Base-by-base conservation (phyloP, 2,797 vertebrate species). In the Pyrocephalus nanus region DNA sequence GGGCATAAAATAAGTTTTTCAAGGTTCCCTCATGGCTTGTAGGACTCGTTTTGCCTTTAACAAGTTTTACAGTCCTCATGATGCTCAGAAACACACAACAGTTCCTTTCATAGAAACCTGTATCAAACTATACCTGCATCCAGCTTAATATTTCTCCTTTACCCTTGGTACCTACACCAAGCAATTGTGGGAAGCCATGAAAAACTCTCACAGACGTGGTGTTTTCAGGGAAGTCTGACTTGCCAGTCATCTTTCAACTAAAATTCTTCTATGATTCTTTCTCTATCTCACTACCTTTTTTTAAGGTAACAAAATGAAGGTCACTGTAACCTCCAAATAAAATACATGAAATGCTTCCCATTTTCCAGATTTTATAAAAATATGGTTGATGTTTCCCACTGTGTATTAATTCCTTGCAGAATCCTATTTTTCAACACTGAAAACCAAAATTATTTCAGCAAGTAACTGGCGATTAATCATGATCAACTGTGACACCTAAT, bases 401-500 rank as follows among this genome's bases (percentile, higher is more conserved):
- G 43, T 42, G 45, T 73, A 50, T 47, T 47, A 60, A 78, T 74
- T 96, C 62, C 51, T 83, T 86, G 73, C n/a, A 47, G 60, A 77
- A 36, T 73, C 70, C 62, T 89, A 36, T 79, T 97, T 92, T 96
- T 95, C 95, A 93, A 93, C 67, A 94, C 27, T 88, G 84, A 86
- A 91, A 88, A 87, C 19, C 51, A 96, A 89, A 96, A 91, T 67
- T 96, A 80, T 62, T 96, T 91, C 83, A 89, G 69, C 3, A 12
- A 97, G 69, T 88, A 95, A 66, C 58, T 45, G 53, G 74, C 77
- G 85, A 97, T 97, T 95, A 97, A 96, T 97, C 95, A 95, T 15
- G 10, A 97, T 95, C 84, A 96, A 89, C 70, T 94, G 91, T 87
- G 95, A 97, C 45, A 95, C 65, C 75, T 91, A 97, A 97, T 96